Percentiles rank a stretch among this genome's conserved stretches.
Conservation (phyloP, 2,113 vertebrate species). For the Oxyruncus cristatus region DNA sequence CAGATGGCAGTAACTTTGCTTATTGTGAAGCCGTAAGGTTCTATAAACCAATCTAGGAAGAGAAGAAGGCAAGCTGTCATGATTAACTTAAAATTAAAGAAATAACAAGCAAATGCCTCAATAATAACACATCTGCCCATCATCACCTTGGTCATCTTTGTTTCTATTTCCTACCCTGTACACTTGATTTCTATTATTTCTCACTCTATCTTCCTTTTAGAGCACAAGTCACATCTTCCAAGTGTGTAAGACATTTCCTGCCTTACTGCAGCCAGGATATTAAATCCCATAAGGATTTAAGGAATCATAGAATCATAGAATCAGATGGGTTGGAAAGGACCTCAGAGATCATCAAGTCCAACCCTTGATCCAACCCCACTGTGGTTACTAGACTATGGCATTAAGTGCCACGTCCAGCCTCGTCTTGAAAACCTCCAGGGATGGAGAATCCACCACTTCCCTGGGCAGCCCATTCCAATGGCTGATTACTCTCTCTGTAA, state of each 20-base stretch:
- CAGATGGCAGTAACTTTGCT: background rate
- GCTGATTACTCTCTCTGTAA: too few relatives aligned
- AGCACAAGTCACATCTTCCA: background rate
- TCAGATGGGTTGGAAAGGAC: too few relatives aligned
- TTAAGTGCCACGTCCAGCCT: too few relatives aligned
- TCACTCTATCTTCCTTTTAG: background rate
- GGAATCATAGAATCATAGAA: too few relatives aligned
- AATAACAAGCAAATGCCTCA: background rate
- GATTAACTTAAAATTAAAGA: background rate
- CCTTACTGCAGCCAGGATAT: background rate
- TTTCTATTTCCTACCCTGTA: background rate
- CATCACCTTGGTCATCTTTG: background rate
- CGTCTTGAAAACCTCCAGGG: too few relatives aligned
- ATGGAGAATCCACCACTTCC: too few relatives aligned
- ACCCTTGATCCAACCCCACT: too few relatives aligned
- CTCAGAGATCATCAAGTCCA: too few relatives aligned
- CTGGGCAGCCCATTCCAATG: too few relatives aligned
- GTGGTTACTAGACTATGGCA: too few relatives aligned
- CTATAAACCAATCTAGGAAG: background rate
- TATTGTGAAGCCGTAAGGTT: background rate
- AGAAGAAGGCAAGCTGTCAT: background rate
- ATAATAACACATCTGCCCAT: background rate
- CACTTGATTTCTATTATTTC: background rate
- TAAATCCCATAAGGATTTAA: background rate
- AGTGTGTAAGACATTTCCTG: background rate